phyloP scores from a whole-genome alignment of 1,140 invertebrate species.

The Tribolium castaneum region DNA sequence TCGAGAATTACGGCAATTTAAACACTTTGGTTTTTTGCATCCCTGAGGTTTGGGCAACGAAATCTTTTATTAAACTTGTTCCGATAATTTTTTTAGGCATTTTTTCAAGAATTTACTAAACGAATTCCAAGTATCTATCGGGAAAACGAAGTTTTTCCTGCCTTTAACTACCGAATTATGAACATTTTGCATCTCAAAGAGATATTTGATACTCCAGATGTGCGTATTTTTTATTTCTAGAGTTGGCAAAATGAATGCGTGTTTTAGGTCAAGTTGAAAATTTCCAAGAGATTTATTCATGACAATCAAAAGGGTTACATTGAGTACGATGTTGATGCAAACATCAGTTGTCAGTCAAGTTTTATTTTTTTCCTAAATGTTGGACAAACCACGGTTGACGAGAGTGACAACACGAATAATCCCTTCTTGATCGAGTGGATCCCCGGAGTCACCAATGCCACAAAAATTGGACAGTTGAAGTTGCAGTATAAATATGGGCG shows the following conservation, averaged over 20 bases:
- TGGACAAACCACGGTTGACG: conserved; percentile 55
- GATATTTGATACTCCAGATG: conserved; percentile 79
- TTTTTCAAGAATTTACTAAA: conserved; percentile 79
- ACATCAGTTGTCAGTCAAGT: conserved; percentile 38
- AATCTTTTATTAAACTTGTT: background rate
- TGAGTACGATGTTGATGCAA: conserved; percentile 52
- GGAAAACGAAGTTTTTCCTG: conserved; percentile 73
- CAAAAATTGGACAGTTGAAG: conserved; percentile 54
- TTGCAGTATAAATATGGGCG: conserved; percentile 57
- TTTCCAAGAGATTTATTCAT: conserved; percentile 55
- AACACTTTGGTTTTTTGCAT: conserved; percentile 79
- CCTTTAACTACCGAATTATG: conserved; percentile 81
- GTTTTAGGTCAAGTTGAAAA: conserved; percentile 57
- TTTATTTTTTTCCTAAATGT: conserved; percentile 58
- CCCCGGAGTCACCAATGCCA: conserved; percentile 45
- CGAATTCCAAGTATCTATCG: conserved; percentile 73
- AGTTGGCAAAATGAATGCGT: background rate
- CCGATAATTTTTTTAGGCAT: conserved; percentile 64
- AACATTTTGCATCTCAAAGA: conserved; percentile 80
- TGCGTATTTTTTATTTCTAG: conserved; percentile 58
- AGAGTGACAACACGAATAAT: conserved; percentile 56
- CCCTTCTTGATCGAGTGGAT: conserved; percentile 57
- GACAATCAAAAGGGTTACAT: conserved; percentile 50
- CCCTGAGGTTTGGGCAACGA: conserved; percentile 66
- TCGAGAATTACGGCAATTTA: conserved; percentile 78